phyloP scores from a whole-genome alignment of 2,797 vertebrate species.

The Malacoctenus gilli region DNA sequence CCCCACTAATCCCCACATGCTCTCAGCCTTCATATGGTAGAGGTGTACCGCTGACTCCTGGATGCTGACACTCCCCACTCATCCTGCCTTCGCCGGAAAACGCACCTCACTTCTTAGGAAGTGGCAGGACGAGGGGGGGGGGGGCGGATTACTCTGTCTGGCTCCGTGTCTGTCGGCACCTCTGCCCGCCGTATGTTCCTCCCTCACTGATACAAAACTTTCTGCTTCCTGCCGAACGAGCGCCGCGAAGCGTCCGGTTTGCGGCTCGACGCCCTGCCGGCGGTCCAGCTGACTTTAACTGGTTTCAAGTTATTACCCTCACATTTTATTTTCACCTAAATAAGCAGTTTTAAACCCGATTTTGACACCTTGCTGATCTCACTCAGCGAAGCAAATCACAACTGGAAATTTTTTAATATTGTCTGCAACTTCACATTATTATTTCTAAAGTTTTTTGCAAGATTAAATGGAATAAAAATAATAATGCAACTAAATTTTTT shows the following conservation, averaged over 20 bases:
- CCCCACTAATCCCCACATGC: constrained; percentile 65
- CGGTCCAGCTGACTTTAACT: neutral
- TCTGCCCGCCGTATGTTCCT: constrained; percentile 18
- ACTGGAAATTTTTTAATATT: no score
- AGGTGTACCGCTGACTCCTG: constrained; percentile 54
- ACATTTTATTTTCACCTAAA: no score
- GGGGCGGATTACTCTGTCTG: constrained; percentile 41
- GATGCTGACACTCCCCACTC: constrained; percentile 51
- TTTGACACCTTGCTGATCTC: no score
- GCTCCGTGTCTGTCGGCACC: constrained; percentile 27
- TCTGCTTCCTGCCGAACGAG: neutral
- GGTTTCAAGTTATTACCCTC: no score
- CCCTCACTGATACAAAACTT: constrained; percentile 14
- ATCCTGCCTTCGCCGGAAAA: constrained; percentile 43
- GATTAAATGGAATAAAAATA: no score
- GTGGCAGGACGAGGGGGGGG: constrained; percentile 24
- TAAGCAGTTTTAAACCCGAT: no score
- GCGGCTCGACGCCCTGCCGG: neutral
- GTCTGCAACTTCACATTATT: no score
- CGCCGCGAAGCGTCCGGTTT: constrained; percentile 11
- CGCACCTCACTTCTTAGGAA: constrained; percentile 42
- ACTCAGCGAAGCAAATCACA: no score
- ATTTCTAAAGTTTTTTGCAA: no score
- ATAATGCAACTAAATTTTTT: no score
- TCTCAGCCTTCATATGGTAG: constrained; percentile 57